Evolutionary conservation across 2,888 invertebrate species (phyloP), one percentile per base, ranked within the genome.

Genomic region (Galeruca laticollis): DNA sequence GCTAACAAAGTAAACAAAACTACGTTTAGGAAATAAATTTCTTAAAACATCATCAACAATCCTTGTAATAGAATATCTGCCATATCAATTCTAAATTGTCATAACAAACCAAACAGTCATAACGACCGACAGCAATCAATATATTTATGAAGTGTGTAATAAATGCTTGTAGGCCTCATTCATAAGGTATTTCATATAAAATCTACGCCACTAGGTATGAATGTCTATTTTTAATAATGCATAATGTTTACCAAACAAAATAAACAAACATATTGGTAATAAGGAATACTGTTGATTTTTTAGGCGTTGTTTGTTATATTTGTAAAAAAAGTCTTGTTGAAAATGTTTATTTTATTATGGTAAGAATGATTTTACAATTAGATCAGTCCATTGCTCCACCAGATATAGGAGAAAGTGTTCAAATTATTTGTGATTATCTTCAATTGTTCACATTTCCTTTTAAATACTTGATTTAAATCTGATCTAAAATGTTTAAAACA

Each of bases 121-220:
- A 40, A 6, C 4, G 40, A 40, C 40, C 40, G 40, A 40, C 40
- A 40, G 40, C 4, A 40, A 40, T 40, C 40, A 4, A 40, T 40
- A 40, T 40, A n/a, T n/a, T n/a, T n/a, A n/a, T n/a, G 26, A 40
- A 40, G 40, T 40, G 40, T n/a, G n/a, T 40, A 40, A 40, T 40
- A 13, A 13, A 11, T 37, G 10, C 11, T 37, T 11, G 37, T 13
- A 37, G 37, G n/a, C n/a, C 40, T 40, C 40, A 40, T 40, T 40
- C 40, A n/a, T 6, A 40, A 40, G 13, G 40, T 37, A 37, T 37
- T 13, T 37, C 13, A 3, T 40, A 40, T 40, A 40, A 40, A 40
- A 40, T 11, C 40, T n/a, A 40, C 10, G 10, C 9, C 47, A 47
- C 18, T 47, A 47, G 0, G 18, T 47, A 18, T 18, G 15, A 15